These are phyloP conservation scores for Drosophila prostipennis DNA, from an alignment of 2,888 invertebrate genomes.

Conservation along the genomic window DNA sequence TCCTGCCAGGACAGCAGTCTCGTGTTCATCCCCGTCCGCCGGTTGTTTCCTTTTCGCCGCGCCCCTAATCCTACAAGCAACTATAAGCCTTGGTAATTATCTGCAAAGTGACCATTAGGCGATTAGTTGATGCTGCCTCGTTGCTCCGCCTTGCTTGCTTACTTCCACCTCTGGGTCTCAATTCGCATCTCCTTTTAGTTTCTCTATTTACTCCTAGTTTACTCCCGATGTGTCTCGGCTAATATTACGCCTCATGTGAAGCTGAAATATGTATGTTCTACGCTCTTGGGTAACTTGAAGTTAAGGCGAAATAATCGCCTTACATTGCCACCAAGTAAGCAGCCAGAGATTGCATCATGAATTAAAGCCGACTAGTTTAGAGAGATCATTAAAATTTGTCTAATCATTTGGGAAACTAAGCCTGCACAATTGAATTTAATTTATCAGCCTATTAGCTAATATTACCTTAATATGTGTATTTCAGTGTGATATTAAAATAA, in stretches of 20 bases:
- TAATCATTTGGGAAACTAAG: neutral
- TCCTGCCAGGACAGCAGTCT: conserved; percentile 25
- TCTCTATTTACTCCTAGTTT: conserved; percentile 6
- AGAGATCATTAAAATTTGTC: neutral
- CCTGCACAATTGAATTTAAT: too few relatives aligned
- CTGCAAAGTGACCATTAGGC: conserved; percentile 83
- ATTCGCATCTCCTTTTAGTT: conserved; percentile 17
- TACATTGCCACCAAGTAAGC: conserved; percentile 15
- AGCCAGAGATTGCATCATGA: conserved; percentile 11
- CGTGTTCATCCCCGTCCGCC: conserved; percentile 20
- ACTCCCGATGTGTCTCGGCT: conserved; percentile 26
- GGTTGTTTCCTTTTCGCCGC: conserved; percentile 55
- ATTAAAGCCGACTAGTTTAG: neutral
- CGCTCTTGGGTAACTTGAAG: conserved; percentile 13
- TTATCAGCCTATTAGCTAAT: too few relatives aligned
- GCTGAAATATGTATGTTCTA: conserved; percentile 40
- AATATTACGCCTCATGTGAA: conserved; percentile 39
- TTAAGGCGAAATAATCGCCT: conserved; percentile 34
- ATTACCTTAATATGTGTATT: too few relatives aligned
- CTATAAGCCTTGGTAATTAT: conserved; percentile 82
- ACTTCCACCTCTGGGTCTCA: conserved; percentile 18
- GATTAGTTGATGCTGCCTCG: conserved; percentile 73
- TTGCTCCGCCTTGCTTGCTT: conserved; percentile 27
- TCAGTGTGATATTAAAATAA: too few relatives aligned
- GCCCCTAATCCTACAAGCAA: conserved; percentile 74